Conservation (phyloP, 1,140 invertebrate species). For the Acromyrmex echinatior region DNA sequence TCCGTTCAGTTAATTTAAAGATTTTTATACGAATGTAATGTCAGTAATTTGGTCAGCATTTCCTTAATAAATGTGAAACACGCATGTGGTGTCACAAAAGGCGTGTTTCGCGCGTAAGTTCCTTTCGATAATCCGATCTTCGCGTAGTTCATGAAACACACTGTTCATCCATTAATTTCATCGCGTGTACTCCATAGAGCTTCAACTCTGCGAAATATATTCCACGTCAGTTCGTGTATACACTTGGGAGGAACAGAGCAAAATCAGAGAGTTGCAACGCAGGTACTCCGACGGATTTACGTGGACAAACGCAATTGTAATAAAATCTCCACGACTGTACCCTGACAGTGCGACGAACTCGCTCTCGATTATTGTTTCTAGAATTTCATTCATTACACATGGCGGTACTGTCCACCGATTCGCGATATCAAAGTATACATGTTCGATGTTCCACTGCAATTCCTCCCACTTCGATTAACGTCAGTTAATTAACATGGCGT, state of each 20-base stretch:
- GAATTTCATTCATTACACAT: constrained; percentile 45
- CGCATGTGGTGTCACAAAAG: background rate
- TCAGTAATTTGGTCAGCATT: too few relatives aligned
- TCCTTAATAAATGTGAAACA: background rate
- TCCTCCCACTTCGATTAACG: constrained; percentile 53
- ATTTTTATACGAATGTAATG: too few relatives aligned
- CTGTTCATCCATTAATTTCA: constrained; percentile 54
- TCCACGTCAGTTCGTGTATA: constrained; percentile 42
- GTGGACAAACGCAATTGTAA: constrained; percentile 48
- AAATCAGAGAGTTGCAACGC: constrained; percentile 37
- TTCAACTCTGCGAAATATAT: constrained; percentile 42
- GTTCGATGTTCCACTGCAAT: constrained; percentile 43
- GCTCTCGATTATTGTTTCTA: constrained; percentile 44
- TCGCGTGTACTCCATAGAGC: background rate
- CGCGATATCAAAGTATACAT: constrained; percentile 35
- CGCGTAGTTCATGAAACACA: constrained; percentile 14
- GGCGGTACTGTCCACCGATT: constrained; percentile 4
- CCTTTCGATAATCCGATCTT: constrained; percentile 47
- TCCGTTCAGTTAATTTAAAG: too few relatives aligned
- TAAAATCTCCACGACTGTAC: constrained; percentile 37
- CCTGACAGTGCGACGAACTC: constrained; percentile 34
- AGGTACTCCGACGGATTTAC: constrained; percentile 23
- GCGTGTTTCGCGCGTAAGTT: constrained; percentile 23
- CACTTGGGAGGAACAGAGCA: constrained; percentile 34
- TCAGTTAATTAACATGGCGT: constrained; percentile 53